phyloP scores from a whole-genome alignment of 2,888 invertebrate genomes.

The Tetranychus piercei region DNA sequence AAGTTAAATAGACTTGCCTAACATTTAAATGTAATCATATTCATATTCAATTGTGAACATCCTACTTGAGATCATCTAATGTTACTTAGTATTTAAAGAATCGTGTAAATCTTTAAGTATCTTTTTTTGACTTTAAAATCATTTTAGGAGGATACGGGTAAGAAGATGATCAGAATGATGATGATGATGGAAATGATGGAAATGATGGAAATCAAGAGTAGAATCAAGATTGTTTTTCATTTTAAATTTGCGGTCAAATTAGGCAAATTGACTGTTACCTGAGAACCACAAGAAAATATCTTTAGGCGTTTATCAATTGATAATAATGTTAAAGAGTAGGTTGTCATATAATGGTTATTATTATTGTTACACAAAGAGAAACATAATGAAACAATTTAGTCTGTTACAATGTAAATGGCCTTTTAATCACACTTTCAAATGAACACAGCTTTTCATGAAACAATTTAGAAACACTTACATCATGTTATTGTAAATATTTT shows the following conservation, averaged over 20 bases:
- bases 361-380: background rate
- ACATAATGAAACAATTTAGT: no score
- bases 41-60: no score
- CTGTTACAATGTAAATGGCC: no score
- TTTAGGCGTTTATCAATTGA: background rate
- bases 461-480: no score
- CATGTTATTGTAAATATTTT: no score
- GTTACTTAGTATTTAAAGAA: no score
- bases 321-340: background rate
- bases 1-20: background rate
- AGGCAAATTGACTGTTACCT: background rate
- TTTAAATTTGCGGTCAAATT: background rate
- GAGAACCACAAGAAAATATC: background rate
- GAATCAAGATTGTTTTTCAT: background rate
- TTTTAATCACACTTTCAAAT: no score
- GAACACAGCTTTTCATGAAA: no score
- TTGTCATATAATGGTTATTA: background rate
- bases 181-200: background rate
- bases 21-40: background rate
- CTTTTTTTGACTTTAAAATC: no score
- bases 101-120: no score
- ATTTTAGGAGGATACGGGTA: no score
- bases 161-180: background rate
- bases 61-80: no score
- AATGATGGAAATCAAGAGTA: background rate